phyloP scores from a whole-genome alignment of 2,113 vertebrate species.

The Lamprologus ornatipinnis region DNA sequence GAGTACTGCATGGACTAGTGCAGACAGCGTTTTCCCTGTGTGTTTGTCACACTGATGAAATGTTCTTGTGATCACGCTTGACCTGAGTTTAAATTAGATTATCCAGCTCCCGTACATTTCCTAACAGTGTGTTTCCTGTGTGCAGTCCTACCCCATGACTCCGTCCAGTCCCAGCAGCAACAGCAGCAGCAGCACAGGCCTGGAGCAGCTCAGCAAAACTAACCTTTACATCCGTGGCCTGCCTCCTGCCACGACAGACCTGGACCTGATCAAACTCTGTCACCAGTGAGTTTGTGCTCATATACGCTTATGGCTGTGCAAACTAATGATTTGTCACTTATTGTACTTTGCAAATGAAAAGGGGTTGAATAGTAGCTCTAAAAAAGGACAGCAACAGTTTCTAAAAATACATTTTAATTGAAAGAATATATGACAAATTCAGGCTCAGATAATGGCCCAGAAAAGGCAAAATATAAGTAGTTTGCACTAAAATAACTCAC shows the following conservation, averaged over 20 bases:
- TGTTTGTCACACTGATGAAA: not conserved
- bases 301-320: not conserved
- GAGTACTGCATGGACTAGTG: not conserved
- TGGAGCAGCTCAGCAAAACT: conserved; percentile 99
- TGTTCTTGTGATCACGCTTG: conserved; percentile 33
- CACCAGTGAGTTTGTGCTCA: conserved; percentile 86
- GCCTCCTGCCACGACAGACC: conserved; percentile 94
- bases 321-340: not conserved
- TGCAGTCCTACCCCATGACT: conserved; percentile 91
- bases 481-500: not conserved
- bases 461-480: not conserved
- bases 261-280: conserved; percentile 97
- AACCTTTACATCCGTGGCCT: conserved; percentile 98
- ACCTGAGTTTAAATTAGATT: conserved; percentile 38
- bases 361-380: not conserved
- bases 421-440: not conserved
- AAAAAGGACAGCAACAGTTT: not conserved
- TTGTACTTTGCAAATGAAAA: not conserved
- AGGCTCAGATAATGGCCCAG: not conserved
- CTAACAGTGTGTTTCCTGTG: conserved; percentile 85
- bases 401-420: not conserved
- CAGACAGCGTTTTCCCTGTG: not conserved
- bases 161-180: conserved; percentile 94
- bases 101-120: not conserved
- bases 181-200: conserved; percentile 91